phyloP scores from a whole-genome alignment of 1,140 invertebrate genomes.

The Meteorus sp. region DNA sequence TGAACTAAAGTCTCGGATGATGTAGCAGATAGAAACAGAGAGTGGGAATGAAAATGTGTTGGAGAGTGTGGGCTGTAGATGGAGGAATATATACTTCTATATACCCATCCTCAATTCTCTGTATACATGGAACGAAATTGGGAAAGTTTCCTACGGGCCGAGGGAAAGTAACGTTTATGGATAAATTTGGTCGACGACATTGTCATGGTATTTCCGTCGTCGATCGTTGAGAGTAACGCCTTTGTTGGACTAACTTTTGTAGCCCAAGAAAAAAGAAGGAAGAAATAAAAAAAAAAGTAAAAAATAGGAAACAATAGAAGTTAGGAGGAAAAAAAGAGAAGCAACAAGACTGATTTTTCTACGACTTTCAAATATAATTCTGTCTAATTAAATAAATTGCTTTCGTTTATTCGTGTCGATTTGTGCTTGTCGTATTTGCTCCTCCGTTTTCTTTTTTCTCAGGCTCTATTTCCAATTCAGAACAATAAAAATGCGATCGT shows the following conservation, averaged over 20 bases:
- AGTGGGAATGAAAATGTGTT: slow-evolving; percentile 35
- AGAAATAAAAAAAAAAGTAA: no score
- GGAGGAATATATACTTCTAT: slow-evolving; percentile 41
- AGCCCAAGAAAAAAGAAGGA: neutral
- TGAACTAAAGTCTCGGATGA: slow-evolving; percentile 29
- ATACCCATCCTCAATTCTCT: no score
- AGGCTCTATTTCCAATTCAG: no score
- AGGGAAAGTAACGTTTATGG: slow-evolving; percentile 44
- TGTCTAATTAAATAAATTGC: no score
- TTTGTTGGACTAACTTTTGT: slow-evolving; percentile 12
- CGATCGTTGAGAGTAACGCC: neutral
- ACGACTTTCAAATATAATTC: no score
- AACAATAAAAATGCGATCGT: no score
- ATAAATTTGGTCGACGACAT: slow-evolving; percentile 33
- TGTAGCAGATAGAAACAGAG: neutral
- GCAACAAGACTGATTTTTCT: no score
- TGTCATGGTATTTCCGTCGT: neutral
- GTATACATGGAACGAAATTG: slow-evolving; percentile 43
- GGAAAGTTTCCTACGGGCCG: slow-evolving; percentile 39
- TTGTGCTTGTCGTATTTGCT: no score
- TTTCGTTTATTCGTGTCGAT: no score
- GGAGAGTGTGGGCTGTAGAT: slow-evolving; percentile 40
- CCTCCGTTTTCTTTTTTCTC: no score
- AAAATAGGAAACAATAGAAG: no score
- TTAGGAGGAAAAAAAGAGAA: no score